These are phyloP conservation scores for Rana temporaria DNA, from an alignment of 2,113 vertebrate species.

Conservation along the genomic window DNA sequence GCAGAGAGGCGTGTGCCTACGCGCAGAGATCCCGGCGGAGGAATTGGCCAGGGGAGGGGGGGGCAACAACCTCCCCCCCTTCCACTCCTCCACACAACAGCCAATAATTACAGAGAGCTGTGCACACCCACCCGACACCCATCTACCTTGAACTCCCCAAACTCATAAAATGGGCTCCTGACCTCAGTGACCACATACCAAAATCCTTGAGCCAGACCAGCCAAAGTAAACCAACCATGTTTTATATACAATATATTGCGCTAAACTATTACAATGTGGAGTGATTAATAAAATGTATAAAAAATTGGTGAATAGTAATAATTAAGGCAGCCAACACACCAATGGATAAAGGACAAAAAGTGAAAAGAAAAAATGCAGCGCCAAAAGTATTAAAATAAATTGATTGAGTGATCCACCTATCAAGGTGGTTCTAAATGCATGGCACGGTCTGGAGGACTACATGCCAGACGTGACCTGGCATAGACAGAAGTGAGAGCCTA, in stretches of 20 bases:
- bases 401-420: too few species aligned
- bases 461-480: not conserved
- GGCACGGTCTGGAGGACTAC: not conserved
- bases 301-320: too few species aligned
- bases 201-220: not conserved
- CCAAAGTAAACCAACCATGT: not conserved
- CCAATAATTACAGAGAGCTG: not conserved
- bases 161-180: not conserved
- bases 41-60: not conserved
- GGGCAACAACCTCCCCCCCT: too few species aligned
- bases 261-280: too few species aligned
- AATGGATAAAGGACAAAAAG: too few species aligned
- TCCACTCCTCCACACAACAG: slow-evolving; percentile 27
- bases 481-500: too few species aligned
- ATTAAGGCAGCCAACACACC: too few species aligned
- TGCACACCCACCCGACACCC: not conserved
- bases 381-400: too few species aligned
- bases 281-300: too few species aligned
- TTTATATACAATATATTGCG: not conserved
- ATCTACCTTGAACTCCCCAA: slow-evolving; percentile 1
- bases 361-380: too few species aligned
- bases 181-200: not conserved
- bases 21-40: not conserved
- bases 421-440: too few species aligned
- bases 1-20: not conserved